These are phyloP conservation scores for Fragum whitleyi DNA, from an alignment of 2,888 invertebrate species.

Conservation along the genomic window DNA sequence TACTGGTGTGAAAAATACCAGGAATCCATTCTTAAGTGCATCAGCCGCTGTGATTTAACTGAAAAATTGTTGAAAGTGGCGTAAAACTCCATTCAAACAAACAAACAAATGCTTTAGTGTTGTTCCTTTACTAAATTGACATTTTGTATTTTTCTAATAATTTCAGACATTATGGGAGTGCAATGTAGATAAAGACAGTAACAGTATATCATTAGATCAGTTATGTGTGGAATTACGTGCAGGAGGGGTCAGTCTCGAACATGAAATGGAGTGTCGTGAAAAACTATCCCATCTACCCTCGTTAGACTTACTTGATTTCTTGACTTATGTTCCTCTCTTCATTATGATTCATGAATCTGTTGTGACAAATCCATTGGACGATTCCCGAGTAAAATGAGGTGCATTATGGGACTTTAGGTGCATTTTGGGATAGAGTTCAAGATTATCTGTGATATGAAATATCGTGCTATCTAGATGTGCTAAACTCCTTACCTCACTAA, in stretches of 20 bases:
- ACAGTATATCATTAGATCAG: constrained; percentile 80
- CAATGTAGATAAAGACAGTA: constrained; percentile 81
- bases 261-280: constrained; percentile 79
- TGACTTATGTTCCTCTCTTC: constrained; percentile 84
- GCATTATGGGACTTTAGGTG: background rate
- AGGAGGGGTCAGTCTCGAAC: constrained; percentile 81
- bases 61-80: no score
- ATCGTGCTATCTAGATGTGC: background rate
- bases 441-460: constrained; percentile 1
- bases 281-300: constrained; percentile 77
- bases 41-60: no score
- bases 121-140: no score
- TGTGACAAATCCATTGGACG: constrained; percentile 81
- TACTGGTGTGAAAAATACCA: no score
- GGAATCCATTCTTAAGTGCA: no score
- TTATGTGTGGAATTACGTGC: constrained; percentile 82
- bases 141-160: no score
- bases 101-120: no score
- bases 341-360: constrained; percentile 83
- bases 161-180: constrained; percentile 83
- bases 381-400: constrained; percentile 71
- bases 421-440: background rate
- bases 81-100: no score
- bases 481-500: no score
- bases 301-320: constrained; percentile 83